These are phyloP conservation scores for Scomber colias DNA, from an alignment of 2,113 vertebrate genomes.

Conservation along the genomic window DNA sequence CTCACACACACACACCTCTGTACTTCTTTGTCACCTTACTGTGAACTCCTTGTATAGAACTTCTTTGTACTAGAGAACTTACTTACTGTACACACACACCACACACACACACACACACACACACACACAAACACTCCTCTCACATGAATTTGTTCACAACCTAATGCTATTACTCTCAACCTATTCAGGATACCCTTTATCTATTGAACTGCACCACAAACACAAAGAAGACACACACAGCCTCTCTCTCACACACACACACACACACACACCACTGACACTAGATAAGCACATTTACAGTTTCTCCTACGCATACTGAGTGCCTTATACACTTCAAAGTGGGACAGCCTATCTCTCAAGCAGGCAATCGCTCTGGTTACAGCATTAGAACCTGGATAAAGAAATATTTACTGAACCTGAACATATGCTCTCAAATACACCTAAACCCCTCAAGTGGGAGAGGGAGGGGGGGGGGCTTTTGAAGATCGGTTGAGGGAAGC, in stretches of 20 bases:
- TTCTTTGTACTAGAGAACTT: constrained; percentile 39
- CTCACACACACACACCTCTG: not conserved
- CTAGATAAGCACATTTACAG: constrained; percentile 79
- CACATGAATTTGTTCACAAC: constrained; percentile 51
- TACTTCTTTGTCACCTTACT: constrained; percentile 43
- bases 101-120: constrained; percentile 8
- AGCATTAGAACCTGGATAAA: constrained; percentile 68
- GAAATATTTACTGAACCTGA: constrained; percentile 70
- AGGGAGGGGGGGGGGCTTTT: constrained; percentile 36
- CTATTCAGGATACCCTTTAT: constrained; percentile 63
- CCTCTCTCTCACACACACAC: not conserved
- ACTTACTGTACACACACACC: constrained; percentile 23
- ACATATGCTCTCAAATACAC: constrained; percentile 68
- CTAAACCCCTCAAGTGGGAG: constrained; percentile 48
- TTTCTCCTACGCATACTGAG: constrained; percentile 70
- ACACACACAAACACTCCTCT: constrained; percentile 22
- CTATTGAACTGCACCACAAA: constrained; percentile 66
- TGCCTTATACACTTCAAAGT: constrained; percentile 76
- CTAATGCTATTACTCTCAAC: constrained; percentile 70
- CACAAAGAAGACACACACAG: constrained; percentile 53
- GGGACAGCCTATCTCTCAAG: constrained; percentile 63
- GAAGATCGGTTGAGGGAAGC: constrained; percentile 41
- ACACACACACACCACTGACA: constrained; percentile 35
- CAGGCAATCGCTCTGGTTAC: constrained; percentile 60
- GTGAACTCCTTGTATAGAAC: constrained; percentile 29